Evolutionary conservation across 1,140 invertebrate species (phyloP).

Genomic region (Augochlora pura): DNA sequence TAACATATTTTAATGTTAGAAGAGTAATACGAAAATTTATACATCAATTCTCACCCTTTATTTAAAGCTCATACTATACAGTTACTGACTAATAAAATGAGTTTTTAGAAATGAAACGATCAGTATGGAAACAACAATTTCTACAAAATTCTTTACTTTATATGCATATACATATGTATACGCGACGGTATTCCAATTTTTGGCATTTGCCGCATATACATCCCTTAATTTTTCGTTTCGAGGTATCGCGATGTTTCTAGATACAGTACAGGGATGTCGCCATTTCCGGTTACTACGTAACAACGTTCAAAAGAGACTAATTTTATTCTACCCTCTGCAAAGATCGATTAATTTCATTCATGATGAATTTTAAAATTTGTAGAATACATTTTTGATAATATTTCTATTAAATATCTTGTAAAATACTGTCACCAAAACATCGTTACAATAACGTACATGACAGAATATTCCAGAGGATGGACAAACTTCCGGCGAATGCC

Average conservation of each 20-base stretch:
- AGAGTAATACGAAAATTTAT: too few relatives aligned
- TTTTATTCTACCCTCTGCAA: background rate
- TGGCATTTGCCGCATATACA: conserved; percentile 13
- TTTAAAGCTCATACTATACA: too few relatives aligned
- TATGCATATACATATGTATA: background rate
- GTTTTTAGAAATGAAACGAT: too few relatives aligned
- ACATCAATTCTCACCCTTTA: too few relatives aligned
- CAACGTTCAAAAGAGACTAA: background rate
- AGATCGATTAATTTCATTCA: too few relatives aligned
- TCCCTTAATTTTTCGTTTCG: conserved; percentile 8
- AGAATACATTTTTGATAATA: background rate
- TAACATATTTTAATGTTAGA: too few relatives aligned
- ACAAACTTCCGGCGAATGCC: conserved; percentile 50
- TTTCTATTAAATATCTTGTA: background rate
- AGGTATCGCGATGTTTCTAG: conserved; percentile 65
- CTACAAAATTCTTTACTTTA: too few relatives aligned
- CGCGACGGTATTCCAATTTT: background rate
- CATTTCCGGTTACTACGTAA: conserved; percentile 48
- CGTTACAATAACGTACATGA: background rate
- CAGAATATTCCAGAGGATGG: conserved; percentile 66
- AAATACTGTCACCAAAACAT: background rate
- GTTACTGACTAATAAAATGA: too few relatives aligned
- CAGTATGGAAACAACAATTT: too few relatives aligned
- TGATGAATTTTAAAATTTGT: background rate
- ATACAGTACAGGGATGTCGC: background rate